Base-by-base conservation (phyloP, 2,888 invertebrate species). In the Erebia ligea region DNA sequence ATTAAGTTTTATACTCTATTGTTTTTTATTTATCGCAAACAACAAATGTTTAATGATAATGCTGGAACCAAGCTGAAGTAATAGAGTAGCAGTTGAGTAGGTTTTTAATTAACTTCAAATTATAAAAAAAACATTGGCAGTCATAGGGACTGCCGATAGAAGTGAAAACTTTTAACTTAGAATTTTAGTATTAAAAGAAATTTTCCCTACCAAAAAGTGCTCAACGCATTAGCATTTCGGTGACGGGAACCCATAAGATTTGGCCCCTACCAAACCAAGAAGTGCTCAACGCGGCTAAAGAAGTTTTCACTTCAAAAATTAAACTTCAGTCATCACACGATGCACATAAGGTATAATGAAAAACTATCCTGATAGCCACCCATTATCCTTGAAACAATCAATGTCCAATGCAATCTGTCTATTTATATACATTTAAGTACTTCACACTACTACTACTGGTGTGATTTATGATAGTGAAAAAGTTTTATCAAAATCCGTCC, bases 1-100 rank as follows among this genome's bases (percentile, higher is more conserved):
- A 92, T 91, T 93, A 93, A 93, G 92, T 93, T 93, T 93, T 92
- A 92, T 92, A 93, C 88, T 87, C 81, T 77, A 88, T 88, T 86
- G 92, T 89, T 89, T 91, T 91, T 90, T 86, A 90, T 91, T 89
- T 80, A 77, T 80, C 78, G 85, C 84, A 17, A 8, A 66, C 42
- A n/a, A 56, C 15, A 2, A 48, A 48, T 9, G 9, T 17, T 2
- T 4, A 42, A 3, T n/a, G n/a, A n/a, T 42, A 4, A 59, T 54
- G 17, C 10, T 2, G n/a, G 52, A 52, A 9, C 58, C 21, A 21
- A 34, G 25, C 58, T 34, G 13, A 17, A 17, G 10, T 52, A 1
- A n/a, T 10, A 17, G 6, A 34, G 34, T 6, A 34, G 34, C 34
- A 5, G 34, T 15, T n/a, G 15, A 15, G 17, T 10, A 54, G 19